phyloP scores from a whole-genome alignment of 2,113 vertebrate species.

The Girardinichthys multiradiatus region DNA sequence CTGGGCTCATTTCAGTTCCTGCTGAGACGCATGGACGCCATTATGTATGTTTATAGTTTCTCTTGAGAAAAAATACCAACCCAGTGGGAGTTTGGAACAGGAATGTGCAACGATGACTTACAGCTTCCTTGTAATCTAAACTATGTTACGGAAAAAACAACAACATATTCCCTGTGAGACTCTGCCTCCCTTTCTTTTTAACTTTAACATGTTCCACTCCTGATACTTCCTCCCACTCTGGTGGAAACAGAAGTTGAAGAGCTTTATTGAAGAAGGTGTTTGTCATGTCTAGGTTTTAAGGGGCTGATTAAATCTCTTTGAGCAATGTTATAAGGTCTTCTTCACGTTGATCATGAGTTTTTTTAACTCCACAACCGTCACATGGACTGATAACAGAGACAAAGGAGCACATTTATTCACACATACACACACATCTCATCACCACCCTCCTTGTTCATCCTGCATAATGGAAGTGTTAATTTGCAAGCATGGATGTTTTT shows the following conservation, averaged over 20 bases:
- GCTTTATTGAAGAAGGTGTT: not conserved
- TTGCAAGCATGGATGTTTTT: conserved; percentile 11
- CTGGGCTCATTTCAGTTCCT: conserved; percentile 8
- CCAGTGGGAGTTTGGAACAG: conserved; percentile 48
- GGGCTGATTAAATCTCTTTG: not conserved
- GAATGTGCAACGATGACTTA: conserved; percentile 55
- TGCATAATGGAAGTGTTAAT: conserved; percentile 1
- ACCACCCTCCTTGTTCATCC: not conserved
- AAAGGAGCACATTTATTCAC: not conserved
- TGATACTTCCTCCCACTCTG: conserved; percentile 4
- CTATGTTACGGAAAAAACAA: not conserved
- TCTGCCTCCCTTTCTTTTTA: conserved; percentile 23
- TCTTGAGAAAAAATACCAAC: conserved; percentile 16
- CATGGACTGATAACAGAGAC: conserved; percentile 23
- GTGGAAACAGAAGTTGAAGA: conserved; percentile 12
- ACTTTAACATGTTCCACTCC: not conserved
- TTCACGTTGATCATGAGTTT: not conserved
- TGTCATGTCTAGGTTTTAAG: not conserved
- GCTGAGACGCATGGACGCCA: not conserved
- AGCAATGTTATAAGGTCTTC: no score
- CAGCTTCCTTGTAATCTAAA: conserved; percentile 42
- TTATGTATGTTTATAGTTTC: conserved; percentile 2
- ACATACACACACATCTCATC: not conserved
- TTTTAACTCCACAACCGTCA: not conserved
- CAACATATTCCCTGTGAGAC: conserved; percentile 47